Evolutionary conservation across 2,888 invertebrate genomes (phyloP).

Genomic region (Hipparchia sbordonii): DNA sequence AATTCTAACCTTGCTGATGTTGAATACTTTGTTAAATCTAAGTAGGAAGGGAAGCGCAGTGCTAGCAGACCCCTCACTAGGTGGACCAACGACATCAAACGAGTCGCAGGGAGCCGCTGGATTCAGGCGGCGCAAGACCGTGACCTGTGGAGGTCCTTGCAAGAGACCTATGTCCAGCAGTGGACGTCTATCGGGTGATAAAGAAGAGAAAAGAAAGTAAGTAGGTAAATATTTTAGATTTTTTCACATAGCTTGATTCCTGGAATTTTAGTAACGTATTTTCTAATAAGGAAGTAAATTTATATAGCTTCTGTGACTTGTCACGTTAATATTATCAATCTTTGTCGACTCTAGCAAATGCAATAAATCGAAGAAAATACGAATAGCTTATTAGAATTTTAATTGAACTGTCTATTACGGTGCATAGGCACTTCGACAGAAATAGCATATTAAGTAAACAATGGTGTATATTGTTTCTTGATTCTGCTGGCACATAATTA

Average conservation of each 20-base stretch:
- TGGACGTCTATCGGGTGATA: too few relatives aligned
- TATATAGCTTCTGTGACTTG: neutral
- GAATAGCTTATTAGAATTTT: conserved; percentile 18
- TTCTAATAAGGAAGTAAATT: neutral
- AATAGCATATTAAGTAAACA: conserved; percentile 13
- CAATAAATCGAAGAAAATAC: conserved; percentile 10
- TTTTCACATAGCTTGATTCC: neutral
- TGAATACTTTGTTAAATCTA: too few relatives aligned
- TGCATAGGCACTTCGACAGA: conserved; percentile 1
- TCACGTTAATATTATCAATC: conserved; percentile 23
- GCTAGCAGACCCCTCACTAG: too few relatives aligned
- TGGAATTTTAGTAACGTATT: neutral
- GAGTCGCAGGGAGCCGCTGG: too few relatives aligned
- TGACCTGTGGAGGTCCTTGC: too few relatives aligned
- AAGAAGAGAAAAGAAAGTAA: too few relatives aligned
- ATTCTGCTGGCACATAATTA: neutral
- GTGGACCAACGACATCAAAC: too few relatives aligned
- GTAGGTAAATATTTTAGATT: neutral
- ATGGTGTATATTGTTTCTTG: neutral
- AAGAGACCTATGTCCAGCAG: too few relatives aligned
- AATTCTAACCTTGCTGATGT: too few relatives aligned
- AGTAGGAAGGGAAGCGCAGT: too few relatives aligned
- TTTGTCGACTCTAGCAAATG: conserved; percentile 16
- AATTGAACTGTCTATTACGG: conserved; percentile 21
- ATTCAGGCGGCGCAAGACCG: too few relatives aligned